Conservation (phyloP, 2,888 invertebrate species). For the Andrena marginata region DNA sequence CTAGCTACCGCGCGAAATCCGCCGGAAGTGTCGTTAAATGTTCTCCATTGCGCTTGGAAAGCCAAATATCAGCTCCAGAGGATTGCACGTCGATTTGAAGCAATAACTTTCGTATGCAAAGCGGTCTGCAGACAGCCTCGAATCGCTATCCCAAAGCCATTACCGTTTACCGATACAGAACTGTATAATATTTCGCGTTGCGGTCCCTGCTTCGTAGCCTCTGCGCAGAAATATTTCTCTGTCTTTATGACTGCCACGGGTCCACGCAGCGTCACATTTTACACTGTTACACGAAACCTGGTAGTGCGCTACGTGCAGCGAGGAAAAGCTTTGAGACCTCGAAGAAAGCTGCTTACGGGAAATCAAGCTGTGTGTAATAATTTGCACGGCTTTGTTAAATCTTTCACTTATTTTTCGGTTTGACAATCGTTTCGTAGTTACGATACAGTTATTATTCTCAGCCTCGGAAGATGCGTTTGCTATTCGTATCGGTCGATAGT, state of each 20-base stretch:
- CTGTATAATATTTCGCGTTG: conserved; percentile 56
- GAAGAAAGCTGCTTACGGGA: background rate
- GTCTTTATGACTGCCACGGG: conserved; percentile 45
- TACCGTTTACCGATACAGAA: conserved; percentile 60
- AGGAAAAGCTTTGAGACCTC: conserved; percentile 23
- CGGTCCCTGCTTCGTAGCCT: conserved; percentile 21
- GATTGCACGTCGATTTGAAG: conserved; percentile 23
- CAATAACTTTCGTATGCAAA: conserved; percentile 30
- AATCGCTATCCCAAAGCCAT: conserved; percentile 51
- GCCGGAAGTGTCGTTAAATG: background rate
- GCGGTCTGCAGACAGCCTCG: conserved; percentile 6
- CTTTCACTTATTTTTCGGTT: background rate
- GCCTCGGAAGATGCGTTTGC: background rate
- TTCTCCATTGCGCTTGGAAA: background rate
- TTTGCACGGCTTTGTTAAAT: conserved; percentile 12
- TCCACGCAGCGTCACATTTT: conserved; percentile 16
- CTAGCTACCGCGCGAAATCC: background rate
- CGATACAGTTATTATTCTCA: background rate
- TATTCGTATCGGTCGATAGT: background rate
- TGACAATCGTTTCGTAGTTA: too few relatives aligned
- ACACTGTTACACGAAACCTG: conserved; percentile 53
- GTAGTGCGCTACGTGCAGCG: background rate
- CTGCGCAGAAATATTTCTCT: conserved; percentile 27
- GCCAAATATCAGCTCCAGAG: background rate
- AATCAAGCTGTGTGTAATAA: background rate